Evolutionary conservation across 2,113 vertebrate species (phyloP).

Genomic region (Periophthalmus modestus): DNA sequence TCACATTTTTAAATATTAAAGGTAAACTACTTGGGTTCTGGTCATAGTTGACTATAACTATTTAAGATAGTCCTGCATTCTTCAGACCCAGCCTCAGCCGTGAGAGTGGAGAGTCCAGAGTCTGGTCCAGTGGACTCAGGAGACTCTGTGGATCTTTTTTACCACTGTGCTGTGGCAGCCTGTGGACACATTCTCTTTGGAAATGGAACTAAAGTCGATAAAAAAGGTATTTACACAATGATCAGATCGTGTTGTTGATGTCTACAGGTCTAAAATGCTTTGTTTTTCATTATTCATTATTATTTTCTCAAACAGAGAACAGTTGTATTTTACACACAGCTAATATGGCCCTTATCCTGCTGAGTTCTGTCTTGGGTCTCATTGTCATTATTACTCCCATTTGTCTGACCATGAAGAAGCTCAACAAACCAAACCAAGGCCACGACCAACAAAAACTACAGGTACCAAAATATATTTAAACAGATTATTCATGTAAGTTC

Average conservation of each 20-base stretch:
- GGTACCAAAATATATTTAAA: background rate
- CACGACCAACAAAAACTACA: background rate
- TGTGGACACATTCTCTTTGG: conserved; percentile 21
- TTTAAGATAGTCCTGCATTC: background rate
- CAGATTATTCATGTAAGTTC: no score
- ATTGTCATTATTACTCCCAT: background rate
- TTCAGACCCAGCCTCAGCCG: background rate
- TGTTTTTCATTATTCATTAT: no score
- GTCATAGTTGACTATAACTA: background rate
- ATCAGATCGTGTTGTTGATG: no score
- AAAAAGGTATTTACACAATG: background rate
- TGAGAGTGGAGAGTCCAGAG: background rate
- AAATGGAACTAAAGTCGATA: conserved; percentile 25
- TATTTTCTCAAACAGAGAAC: no score
- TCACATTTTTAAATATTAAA: conserved; percentile 30
- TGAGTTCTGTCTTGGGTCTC: background rate
- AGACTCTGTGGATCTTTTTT: no score
- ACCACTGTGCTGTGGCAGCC: conserved; percentile 26
- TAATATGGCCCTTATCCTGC: background rate
- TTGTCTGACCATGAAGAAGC: background rate
- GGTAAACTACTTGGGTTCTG: conserved; percentile 27
- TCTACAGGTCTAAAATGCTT: no score
- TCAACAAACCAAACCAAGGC: background rate
- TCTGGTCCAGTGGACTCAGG: no score
- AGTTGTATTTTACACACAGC: no score